A percentile compares a stretch with the other conserved stretches of the same genome.
phyloP scores from a whole-genome alignment of 1,140 invertebrate species.

The Rhyacophila brunnea region DNA sequence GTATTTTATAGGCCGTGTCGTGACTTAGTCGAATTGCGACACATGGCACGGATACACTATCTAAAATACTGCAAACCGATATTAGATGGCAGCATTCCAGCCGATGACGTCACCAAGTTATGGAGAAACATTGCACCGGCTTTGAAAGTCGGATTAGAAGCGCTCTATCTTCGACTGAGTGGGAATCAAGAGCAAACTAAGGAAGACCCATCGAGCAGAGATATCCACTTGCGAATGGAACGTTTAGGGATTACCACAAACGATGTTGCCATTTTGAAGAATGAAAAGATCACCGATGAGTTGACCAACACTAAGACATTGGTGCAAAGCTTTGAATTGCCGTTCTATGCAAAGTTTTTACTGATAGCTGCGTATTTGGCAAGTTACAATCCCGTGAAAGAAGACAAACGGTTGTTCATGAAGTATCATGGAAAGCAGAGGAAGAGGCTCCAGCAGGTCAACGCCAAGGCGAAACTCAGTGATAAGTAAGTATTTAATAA shows the following conservation, averaged over 20 bases:
- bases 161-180: conserved; percentile 73
- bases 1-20: conserved; percentile 79
- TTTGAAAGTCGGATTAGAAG: conserved; percentile 71
- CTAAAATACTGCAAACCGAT: conserved; percentile 75
- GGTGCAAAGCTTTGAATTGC: conserved; percentile 75
- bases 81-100: conserved; percentile 53
- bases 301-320: conserved; percentile 55
- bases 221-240: conserved; percentile 40
- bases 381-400: conserved; percentile 84
- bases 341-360: conserved; percentile 85
- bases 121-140: conserved; percentile 77
- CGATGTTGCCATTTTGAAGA: conserved; percentile 36
- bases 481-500: conserved; percentile 56
- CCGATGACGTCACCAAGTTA: conserved; percentile 65
- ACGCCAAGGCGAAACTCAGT: conserved; percentile 56
- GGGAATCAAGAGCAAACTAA: conserved; percentile 37
- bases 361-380: conserved; percentile 87
- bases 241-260: conserved; percentile 24
- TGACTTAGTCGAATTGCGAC: conserved; percentile 76
- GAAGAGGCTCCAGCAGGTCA: conserved; percentile 58
- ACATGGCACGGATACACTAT: conserved; percentile 70
- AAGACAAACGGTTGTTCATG: conserved; percentile 80
- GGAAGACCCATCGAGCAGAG: conserved; percentile 35
- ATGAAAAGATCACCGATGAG: conserved; percentile 47
- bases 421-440: conserved; percentile 68